Conservation (phyloP, 2,797 vertebrate species). For the Streptopelia turtur region DNA sequence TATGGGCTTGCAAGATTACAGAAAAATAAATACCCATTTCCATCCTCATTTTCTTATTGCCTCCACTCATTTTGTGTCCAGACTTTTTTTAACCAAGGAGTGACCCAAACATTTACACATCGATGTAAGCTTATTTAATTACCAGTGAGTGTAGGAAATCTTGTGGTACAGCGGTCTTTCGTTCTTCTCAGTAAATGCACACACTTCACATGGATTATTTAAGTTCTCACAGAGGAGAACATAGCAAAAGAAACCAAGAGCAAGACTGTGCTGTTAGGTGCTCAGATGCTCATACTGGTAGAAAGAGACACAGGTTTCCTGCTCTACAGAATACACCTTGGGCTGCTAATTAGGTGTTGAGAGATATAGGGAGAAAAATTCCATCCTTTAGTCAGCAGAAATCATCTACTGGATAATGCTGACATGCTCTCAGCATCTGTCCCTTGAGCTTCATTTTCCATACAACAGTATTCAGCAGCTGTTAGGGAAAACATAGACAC, state of each 20-base stretch:
- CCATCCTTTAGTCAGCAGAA: neutral
- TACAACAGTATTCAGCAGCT: neutral
- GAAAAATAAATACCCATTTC: neutral
- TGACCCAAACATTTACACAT: neutral
- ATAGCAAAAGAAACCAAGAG: neutral
- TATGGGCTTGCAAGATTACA: neutral
- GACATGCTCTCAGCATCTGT: neutral
- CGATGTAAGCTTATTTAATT: neutral
- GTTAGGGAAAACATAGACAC: neutral
- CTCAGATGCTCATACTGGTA: neutral
- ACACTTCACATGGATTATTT: neutral
- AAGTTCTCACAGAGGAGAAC: neutral
- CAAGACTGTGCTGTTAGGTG: neutral
- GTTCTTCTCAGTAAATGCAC: neutral
- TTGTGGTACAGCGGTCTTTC: neutral
- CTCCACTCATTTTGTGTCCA: neutral
- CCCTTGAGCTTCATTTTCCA: neutral
- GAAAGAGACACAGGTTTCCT: neutral
- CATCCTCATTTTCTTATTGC: neutral
- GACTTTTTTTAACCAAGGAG: neutral
- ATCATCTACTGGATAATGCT: neutral
- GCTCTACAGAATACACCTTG: neutral
- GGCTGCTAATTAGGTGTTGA: neutral
- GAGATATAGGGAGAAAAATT: rapidly evolving
- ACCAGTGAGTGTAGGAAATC: neutral